These are phyloP conservation scores for Lumbricus terrestris DNA, from an alignment of 2,888 invertebrate species.

Conservation along the genomic window DNA sequence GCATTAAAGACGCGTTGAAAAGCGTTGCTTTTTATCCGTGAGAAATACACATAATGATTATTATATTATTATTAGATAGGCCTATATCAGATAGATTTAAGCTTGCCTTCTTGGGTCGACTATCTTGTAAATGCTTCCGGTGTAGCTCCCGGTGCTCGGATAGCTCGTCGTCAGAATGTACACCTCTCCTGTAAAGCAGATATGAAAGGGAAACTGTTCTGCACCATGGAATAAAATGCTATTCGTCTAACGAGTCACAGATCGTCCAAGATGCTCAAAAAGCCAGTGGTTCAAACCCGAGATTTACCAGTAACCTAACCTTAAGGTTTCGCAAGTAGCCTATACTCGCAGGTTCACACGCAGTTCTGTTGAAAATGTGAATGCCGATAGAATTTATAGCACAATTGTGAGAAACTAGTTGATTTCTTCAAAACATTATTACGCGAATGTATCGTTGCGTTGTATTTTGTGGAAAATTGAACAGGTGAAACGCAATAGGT, in stretches of 20 bases:
- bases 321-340: no score
- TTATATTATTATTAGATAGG: no score
- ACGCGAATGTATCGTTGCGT: no score
- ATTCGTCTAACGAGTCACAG: neutral
- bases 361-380: no score
- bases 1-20: neutral
- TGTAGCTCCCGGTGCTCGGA: neutral
- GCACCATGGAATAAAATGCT: neutral
- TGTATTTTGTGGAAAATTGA: no score
- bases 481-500: no score
- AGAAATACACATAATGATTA: no score
- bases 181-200: constrained; percentile 36
- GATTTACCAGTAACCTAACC: no score
- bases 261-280: neutral
- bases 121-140: constrained; percentile 33
- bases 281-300: neutral
- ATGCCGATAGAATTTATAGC: no score
- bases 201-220: neutral
- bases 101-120: constrained; percentile 32
- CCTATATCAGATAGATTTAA: neutral
- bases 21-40: neutral
- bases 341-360: no score
- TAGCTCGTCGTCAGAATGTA: constrained; percentile 37
- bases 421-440: no score
- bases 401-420: no score